Conservation (phyloP, 2,888 invertebrate genomes). For the Plagodis dolabraria region DNA sequence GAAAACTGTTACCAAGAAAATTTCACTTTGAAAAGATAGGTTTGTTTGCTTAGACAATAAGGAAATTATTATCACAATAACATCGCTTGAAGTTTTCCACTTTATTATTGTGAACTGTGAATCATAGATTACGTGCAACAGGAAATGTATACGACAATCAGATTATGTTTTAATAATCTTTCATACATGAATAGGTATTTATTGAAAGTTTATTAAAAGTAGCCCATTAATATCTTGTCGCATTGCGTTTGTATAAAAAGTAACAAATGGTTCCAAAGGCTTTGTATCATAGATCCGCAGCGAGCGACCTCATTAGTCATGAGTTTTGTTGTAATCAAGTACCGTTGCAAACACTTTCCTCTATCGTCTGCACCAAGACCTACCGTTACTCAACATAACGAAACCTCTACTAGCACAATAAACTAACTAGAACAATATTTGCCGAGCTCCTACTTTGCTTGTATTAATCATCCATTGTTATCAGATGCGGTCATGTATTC, state of each 20-base stretch:
- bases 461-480: constrained; percentile 29
- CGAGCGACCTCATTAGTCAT: constrained; percentile 62
- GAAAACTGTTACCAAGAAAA: constrained; percentile 16
- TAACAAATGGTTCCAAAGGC: constrained; percentile 31
- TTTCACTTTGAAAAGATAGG: constrained; percentile 14
- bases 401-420: constrained; percentile 9
- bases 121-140: constrained; percentile 17
- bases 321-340: constrained; percentile 65
- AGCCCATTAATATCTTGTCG: constrained; percentile 23
- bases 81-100: constrained; percentile 9
- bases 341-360: constrained; percentile 73
- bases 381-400: constrained; percentile 46
- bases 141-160: constrained; percentile 12
- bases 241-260: constrained; percentile 24
- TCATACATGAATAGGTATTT: background rate
- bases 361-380: constrained; percentile 35
- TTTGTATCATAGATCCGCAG: constrained; percentile 31
- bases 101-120: constrained; percentile 10
- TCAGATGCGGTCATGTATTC: constrained; percentile 23
- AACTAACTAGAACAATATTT: constrained; percentile 38
- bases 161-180: background rate
- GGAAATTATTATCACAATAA: constrained; percentile 20
- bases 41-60: constrained; percentile 17
- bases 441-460: constrained; percentile 28
- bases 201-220: constrained; percentile 20